Evolutionary conservation across 2,113 vertebrate genomes (phyloP).

Genomic region (Rhabdomys dilectus): DNA sequence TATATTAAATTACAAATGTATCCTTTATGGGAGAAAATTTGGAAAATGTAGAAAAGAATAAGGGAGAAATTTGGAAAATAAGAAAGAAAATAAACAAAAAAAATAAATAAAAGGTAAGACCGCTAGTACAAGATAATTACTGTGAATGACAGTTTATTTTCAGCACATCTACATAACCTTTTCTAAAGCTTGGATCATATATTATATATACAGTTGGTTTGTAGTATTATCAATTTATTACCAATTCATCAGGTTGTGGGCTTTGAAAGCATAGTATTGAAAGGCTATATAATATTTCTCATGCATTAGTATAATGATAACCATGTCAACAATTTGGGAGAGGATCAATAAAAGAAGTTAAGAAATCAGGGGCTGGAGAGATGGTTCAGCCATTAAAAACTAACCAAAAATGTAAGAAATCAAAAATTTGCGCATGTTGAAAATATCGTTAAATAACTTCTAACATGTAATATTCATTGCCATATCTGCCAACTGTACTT

Average conservation of each 20-base stretch:
- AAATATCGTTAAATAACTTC: constrained; percentile 1
- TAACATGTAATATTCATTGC: background rate
- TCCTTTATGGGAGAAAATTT: background rate
- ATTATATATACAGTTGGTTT: background rate
- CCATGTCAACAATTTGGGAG: background rate
- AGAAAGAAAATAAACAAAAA: constrained; percentile 13
- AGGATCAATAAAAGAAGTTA: background rate
- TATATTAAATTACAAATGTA: background rate
- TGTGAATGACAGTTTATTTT: background rate
- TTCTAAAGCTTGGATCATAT: background rate
- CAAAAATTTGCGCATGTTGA: background rate
- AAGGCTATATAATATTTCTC: background rate
- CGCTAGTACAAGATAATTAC: background rate
- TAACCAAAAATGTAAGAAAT: background rate
- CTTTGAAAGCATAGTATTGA: background rate
- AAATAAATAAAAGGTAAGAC: background rate
- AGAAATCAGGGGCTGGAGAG: background rate
- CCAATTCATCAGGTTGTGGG: background rate
- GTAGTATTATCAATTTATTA: constrained; percentile 18
- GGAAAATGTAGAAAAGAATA: background rate
- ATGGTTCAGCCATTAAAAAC: background rate
- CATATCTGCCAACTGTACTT: background rate
- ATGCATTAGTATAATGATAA: background rate
- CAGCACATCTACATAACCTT: background rate
- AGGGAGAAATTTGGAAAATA: background rate